Evolutionary conservation across 2,113 vertebrate species (phyloP), one percentile per base, ranked within the genome.

Genomic region (Toxotes chatareus): DNA sequence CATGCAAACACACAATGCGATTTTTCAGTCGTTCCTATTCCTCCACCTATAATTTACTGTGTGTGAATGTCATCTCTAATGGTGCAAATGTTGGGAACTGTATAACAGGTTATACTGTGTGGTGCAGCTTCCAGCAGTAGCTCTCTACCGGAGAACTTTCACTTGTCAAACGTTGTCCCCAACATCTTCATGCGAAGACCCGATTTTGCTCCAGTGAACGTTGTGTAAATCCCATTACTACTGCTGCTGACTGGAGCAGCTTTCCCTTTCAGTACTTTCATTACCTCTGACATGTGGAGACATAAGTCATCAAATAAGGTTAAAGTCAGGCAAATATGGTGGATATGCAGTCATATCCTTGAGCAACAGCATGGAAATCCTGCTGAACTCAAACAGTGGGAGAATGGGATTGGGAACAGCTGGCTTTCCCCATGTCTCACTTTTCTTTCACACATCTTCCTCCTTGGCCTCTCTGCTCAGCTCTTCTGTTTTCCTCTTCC

Each of bases 231-330:
- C 88, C 84, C 82, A 88, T 88, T 92, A 90, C 84, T 60, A 51
- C 79, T 67, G 76, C 87, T 86, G 88, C 90, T 83, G 92, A 89
- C 80, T 87, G 76, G 83, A 86, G 83, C 93, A 89, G 92, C 80
- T 89, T 92, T 87, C 73, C 81, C 83, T 87, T 38, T 73, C 79
- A 80, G 77, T 86, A 62, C 90, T 93, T 93, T 90, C 93, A 93
- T 93, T 93, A 93, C 86, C 78, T 81, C 88, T 94, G 93, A 94
- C 93, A 93, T 91, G 90, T 86, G 91, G 88, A 86, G 85, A 93
- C 90, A 88, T 71, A 92, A 93, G 91, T 91, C 89, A 91, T 93
- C 92, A 91, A 93, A 93, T 78, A 86, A 80, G 79, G 88, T 93
- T 91, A 87, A 91, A 92, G 83, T 92, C 88, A 91, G 78, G 88